phyloP scores from a whole-genome alignment of 2,797 vertebrate species.

The Pangasius djambal region DNA sequence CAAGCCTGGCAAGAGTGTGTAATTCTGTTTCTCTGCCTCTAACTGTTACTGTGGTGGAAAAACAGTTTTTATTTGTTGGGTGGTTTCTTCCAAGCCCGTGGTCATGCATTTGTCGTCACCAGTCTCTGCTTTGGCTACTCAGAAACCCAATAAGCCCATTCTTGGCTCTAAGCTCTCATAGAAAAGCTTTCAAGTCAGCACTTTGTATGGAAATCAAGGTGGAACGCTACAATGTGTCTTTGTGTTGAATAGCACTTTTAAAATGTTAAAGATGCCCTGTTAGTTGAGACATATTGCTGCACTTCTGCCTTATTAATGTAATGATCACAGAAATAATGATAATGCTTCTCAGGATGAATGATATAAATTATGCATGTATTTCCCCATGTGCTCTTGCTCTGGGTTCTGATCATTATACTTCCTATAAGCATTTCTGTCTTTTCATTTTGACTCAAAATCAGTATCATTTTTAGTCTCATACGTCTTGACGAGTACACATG shows the following conservation, averaged over 20 bases:
- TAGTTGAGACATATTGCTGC: neutral
- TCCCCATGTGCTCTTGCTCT: neutral
- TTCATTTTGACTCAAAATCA: neutral
- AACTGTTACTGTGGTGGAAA: neutral
- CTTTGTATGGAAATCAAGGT: too few species aligned
- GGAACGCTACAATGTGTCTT: neutral
- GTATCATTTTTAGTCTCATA: neutral
- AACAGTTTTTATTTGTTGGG: neutral
- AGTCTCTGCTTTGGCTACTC: neutral
- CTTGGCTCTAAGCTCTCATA: neutral
- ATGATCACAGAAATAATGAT: slow-evolving; percentile 6
- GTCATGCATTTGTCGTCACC: neutral
- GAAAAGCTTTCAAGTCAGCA: neutral
- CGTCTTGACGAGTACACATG: neutral
- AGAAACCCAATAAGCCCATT: neutral
- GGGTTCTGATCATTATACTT: neutral
- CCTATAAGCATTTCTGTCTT: too few species aligned
- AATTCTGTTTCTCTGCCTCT: neutral
- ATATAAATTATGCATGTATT: slow-evolving; percentile 2
- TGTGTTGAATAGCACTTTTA: neutral
- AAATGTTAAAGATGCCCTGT: too few species aligned
- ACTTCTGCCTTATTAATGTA: neutral
- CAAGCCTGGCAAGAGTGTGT: neutral
- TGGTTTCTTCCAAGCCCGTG: neutral
- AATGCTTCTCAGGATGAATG: neutral